Percentiles rank a stretch among this genome's conserved stretches.
Conservation (phyloP, 2,888 invertebrate species). For the Ennomos quercinarius region DNA sequence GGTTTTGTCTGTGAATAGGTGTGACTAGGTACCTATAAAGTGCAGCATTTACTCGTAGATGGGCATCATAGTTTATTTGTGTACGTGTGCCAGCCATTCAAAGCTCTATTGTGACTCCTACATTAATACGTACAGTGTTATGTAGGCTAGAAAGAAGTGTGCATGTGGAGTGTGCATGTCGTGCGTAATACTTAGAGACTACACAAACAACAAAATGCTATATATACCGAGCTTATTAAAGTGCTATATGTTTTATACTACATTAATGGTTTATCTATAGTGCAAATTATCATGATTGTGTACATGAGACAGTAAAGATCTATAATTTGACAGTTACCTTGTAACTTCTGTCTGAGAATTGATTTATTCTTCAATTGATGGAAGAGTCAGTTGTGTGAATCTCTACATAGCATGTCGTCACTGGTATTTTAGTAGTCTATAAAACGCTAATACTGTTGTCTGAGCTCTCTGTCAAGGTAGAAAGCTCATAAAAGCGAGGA, state of each 20-base stretch:
- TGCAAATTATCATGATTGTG: constrained; percentile 28
- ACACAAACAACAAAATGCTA: constrained; percentile 31
- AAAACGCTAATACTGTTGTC: constrained; percentile 26
- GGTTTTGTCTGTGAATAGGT: neutral
- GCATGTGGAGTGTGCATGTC: constrained; percentile 20
- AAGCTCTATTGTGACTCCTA: constrained; percentile 24
- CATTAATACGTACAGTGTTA: constrained; percentile 30
- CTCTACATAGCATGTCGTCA: constrained; percentile 29
- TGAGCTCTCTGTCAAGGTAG: constrained; percentile 31
- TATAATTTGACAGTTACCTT: constrained; percentile 27
- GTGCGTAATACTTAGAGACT: constrained; percentile 25
- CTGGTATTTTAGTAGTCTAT: constrained; percentile 30
- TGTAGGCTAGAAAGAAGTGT: constrained; percentile 23
- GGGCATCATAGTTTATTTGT: constrained; percentile 2
- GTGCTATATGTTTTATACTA: constrained; percentile 24
- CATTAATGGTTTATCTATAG: constrained; percentile 28
- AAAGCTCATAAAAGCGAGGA: constrained; percentile 28
- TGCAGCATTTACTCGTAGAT: constrained; percentile 4
- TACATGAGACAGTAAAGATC: constrained; percentile 25
- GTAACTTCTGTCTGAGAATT: constrained; percentile 25
- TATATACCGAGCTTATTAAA: constrained; percentile 17
- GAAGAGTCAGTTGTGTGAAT: constrained; percentile 26
- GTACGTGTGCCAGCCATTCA: constrained; percentile 27
- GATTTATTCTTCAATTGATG: constrained; percentile 21
- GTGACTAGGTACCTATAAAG: neutral